phyloP scores from a whole-genome alignment of 2,797 vertebrate species.

The Columba guinea region DNA sequence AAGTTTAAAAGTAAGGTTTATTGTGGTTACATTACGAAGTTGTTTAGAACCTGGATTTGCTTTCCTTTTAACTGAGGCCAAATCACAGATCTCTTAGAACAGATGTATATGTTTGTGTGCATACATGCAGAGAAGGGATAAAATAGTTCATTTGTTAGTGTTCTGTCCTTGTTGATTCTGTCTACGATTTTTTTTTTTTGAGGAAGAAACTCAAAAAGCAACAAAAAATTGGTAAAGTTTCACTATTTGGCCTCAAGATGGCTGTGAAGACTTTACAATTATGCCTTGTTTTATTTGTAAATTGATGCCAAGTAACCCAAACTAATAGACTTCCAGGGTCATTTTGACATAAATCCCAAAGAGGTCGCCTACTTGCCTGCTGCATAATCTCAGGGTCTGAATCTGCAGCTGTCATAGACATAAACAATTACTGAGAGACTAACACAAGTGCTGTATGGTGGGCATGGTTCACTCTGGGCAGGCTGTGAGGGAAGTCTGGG shows the following conservation, averaged over 20 bases:
- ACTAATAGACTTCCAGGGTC: background rate
- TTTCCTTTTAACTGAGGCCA: background rate
- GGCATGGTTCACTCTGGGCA: background rate
- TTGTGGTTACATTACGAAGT: background rate
- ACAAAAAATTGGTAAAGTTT: background rate
- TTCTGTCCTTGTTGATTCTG: background rate
- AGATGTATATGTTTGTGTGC: background rate
- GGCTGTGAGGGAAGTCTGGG: rapidly evolving
- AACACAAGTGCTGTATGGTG: rapidly evolving
- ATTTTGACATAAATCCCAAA: background rate
- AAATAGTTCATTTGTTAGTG: background rate
- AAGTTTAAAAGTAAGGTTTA: background rate
- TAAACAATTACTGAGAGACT: background rate
- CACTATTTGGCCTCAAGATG: background rate
- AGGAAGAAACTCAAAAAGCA: background rate
- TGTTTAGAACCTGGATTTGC: background rate
- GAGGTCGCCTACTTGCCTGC: background rate
- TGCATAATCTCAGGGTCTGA: background rate
- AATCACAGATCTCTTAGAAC: background rate
- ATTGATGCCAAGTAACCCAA: background rate
- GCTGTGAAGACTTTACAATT: background rate
- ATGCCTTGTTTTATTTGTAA: background rate
- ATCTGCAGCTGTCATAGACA: background rate
- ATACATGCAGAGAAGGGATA: background rate
- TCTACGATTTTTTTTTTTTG: background rate